A percentile compares a stretch with the other conserved stretches of the same genome.
Evolutionary conservation across 2,888 invertebrate genomes (phyloP).

Genomic region (Enchytraeus crypticus): DNA sequence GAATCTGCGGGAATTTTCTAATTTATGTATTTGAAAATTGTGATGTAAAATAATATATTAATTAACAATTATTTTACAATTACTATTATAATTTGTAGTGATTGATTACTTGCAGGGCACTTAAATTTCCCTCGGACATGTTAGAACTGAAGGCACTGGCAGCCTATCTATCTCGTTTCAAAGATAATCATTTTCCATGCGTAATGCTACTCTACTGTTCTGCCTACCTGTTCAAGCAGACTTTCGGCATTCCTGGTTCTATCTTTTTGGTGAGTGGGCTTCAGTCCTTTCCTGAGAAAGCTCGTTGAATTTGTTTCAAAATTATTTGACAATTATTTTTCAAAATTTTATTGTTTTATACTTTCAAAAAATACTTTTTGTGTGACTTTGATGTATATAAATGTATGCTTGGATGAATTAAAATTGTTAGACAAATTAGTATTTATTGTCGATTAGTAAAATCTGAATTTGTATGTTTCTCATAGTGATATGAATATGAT

Average conservation of each 20-base stretch:
- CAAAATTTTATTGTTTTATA: neutral
- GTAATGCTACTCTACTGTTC: constrained; percentile 53
- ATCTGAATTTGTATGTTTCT: no score
- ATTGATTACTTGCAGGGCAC: no score
- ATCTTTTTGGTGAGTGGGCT: constrained; percentile 54
- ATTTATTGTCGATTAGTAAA: no score
- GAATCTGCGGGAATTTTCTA: no score
- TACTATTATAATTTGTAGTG: no score
- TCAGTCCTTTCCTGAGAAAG: no score
- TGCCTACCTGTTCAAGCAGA: constrained; percentile 57
- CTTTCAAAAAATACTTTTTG: neutral
- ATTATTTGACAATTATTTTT: neutral
- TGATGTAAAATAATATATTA: no score
- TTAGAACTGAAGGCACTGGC: constrained; percentile 48
- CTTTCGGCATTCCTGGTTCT: constrained; percentile 60
- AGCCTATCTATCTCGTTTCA: constrained; percentile 48
- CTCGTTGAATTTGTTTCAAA: neutral
- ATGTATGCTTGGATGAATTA: no score
- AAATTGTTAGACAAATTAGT: no score
- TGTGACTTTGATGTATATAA: neutral
- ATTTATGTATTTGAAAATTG: no score
- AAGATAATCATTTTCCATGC: constrained; percentile 50
- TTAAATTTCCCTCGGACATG: constrained; percentile 51
- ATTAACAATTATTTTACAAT: no score
- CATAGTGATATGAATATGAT: no score